A percentile compares a stretch with the other conserved stretches of the same genome.
phyloP scores from a whole-genome alignment of 2,888 invertebrate genomes.

The Lasioglossum figueresi region DNA sequence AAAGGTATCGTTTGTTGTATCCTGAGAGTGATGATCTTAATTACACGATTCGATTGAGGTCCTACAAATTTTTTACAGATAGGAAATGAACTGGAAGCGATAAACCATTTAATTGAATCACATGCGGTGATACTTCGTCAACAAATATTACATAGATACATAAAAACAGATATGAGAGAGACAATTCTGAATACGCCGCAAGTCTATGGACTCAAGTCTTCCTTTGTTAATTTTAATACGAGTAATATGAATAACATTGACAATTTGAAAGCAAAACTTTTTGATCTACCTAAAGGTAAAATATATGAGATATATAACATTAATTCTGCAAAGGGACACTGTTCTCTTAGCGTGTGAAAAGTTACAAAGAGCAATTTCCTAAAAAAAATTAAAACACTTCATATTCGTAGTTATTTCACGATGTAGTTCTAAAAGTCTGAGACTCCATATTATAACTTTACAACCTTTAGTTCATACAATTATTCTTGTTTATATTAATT shows the following conservation, averaged over 20 bases:
- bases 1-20: slow-evolving; percentile 59
- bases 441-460: neutral
- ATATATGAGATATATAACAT: slow-evolving; percentile 7
- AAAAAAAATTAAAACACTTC: neutral
- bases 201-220: slow-evolving; percentile 71
- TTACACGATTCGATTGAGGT: neutral
- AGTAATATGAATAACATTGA: slow-evolving; percentile 57
- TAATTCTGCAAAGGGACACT: neutral
- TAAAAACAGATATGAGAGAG: slow-evolving; percentile 73
- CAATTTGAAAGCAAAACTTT: slow-evolving; percentile 68
- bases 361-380: neutral
- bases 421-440: neutral
- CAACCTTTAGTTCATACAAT: neutral
- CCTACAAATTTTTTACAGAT: slow-evolving; percentile 26
- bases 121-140: slow-evolving; percentile 78
- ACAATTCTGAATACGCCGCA: slow-evolving; percentile 54
- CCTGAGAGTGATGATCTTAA: neutral
- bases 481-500: neutral
- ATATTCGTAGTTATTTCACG: neutral
- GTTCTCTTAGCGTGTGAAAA: neutral
- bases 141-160: slow-evolving; percentile 75
- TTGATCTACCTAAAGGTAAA: slow-evolving; percentile 77
- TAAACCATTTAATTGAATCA: slow-evolving; percentile 77
- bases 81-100: slow-evolving; percentile 74
- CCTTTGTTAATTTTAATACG: slow-evolving; percentile 66